phyloP scores from a whole-genome alignment of 53 echinoderm and acorn worm genomes.

The Luidia sarsii region DNA sequence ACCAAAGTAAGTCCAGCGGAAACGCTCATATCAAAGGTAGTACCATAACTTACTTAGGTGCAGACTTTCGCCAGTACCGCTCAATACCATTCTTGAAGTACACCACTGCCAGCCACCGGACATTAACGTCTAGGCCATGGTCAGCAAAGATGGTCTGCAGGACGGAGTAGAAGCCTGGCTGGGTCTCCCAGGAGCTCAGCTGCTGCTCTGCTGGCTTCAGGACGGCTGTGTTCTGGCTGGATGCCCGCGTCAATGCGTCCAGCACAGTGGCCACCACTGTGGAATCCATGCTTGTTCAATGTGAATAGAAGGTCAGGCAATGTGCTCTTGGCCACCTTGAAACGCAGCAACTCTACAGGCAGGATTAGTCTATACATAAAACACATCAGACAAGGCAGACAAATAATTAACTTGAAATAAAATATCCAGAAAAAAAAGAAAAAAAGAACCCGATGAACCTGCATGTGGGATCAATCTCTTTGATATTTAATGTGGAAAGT shows the following conservation, averaged over 20 bases:
- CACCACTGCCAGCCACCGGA: slow-evolving; percentile 93
- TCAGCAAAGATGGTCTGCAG: slow-evolving; percentile 85
- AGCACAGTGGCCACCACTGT: slow-evolving; percentile 59
- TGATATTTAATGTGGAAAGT: no score
- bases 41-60: slow-evolving; percentile 96
- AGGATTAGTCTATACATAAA: no score
- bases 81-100: slow-evolving; percentile 98
- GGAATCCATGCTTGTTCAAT: slow-evolving; percentile 27
- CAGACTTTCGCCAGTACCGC: slow-evolving; percentile 87
- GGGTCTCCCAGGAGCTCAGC: slow-evolving; percentile 92
- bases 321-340: no score
- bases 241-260: slow-evolving; percentile 80
- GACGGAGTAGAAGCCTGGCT: slow-evolving; percentile 92
- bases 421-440: no score
- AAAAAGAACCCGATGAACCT: no score
- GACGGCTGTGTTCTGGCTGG: slow-evolving; percentile 81
- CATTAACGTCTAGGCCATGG: slow-evolving; percentile 83
- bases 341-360: no score
- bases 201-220: slow-evolving; percentile 98
- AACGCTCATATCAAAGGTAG: no score
- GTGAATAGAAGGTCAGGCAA: no score
- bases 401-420: no score
- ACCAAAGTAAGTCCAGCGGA: no score
- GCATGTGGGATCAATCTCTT: no score
- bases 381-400: no score